Evolutionary conservation across 2,888 invertebrate genomes (phyloP).

Genomic region (Ormyrus nitidulus): DNA sequence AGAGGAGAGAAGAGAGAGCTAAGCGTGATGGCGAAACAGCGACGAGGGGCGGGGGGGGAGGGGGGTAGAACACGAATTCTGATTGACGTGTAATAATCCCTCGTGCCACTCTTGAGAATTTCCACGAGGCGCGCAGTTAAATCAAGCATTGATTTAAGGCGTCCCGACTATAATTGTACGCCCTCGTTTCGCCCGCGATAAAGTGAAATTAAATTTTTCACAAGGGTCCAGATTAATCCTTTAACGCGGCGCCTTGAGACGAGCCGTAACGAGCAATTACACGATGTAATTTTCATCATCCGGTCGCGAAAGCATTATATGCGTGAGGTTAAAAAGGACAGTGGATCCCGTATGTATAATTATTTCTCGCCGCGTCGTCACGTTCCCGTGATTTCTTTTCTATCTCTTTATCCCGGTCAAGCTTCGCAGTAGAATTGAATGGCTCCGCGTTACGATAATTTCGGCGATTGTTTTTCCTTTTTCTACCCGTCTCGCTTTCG

Average conservation of each 20-base stretch:
- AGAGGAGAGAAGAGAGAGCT: neutral
- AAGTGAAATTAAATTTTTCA: slow-evolving; percentile 49
- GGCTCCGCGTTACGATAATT: slow-evolving; percentile 25
- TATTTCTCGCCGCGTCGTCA: slow-evolving; percentile 22
- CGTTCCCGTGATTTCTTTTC: slow-evolving; percentile 6
- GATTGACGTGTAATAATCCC: slow-evolving; percentile 68
- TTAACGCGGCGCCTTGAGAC: neutral
- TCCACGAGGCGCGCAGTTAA: slow-evolving; percentile 41
- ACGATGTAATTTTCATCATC: slow-evolving; percentile 1
- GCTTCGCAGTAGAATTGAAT: slow-evolving; percentile 20
- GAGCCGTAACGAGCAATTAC: neutral
- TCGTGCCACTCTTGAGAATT: slow-evolving; percentile 60
- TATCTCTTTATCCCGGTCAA: neutral
- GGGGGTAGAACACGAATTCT: slow-evolving; percentile 56
- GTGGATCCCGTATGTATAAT: neutral
- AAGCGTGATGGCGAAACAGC: no score
- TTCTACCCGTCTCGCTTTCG: neutral
- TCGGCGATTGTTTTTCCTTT: slow-evolving; percentile 10
- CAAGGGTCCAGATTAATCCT: slow-evolving; percentile 18
- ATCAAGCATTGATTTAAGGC: slow-evolving; percentile 48
- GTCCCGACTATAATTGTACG: slow-evolving; percentile 27
- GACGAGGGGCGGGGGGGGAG: no score
- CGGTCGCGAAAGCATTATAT: slow-evolving; percentile 9
- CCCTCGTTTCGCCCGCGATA: neutral
- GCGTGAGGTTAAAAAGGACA: neutral